Conservation (phyloP, 2,113 vertebrate species). For the Macquaria ambigua region DNA sequence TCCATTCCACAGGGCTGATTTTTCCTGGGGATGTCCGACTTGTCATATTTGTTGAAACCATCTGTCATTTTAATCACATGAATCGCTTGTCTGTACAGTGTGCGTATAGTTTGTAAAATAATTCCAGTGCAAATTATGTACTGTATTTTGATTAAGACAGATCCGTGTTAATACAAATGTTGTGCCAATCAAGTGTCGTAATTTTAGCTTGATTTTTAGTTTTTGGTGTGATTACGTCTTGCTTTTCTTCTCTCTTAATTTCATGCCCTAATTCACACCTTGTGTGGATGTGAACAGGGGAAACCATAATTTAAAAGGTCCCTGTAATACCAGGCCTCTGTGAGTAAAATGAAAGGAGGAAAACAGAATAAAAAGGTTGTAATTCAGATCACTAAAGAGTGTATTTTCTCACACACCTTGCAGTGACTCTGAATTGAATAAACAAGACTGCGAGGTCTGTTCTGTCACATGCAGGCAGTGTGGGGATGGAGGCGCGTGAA, state of each 20-base stretch:
- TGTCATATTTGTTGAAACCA: slow-evolving; percentile 47
- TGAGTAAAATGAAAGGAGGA: neutral
- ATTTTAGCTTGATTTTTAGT: slow-evolving; percentile 29
- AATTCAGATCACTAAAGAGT: neutral
- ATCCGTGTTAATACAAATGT: neutral
- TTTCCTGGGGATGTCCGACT: neutral
- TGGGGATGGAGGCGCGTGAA: slow-evolving; percentile 45
- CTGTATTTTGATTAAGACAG: slow-evolving; percentile 19
- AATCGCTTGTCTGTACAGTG: neutral
- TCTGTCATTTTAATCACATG: slow-evolving; percentile 31
- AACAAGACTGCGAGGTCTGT: slow-evolving; percentile 15
- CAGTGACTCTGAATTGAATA: neutral
- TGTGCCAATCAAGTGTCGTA: slow-evolving; percentile 12
- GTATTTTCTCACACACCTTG: neutral
- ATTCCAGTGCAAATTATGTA: slow-evolving; percentile 1
- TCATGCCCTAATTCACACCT: neutral
- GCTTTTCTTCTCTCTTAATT: neutral
- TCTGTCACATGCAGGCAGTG: slow-evolving; percentile 5
- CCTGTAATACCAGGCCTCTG: neutral
- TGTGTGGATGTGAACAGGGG: too few species aligned
- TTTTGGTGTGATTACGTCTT: slow-evolving; percentile 6
- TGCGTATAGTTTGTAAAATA: slow-evolving; percentile 11
- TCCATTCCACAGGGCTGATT: neutral
- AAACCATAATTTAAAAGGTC: neutral
- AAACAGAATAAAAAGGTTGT: neutral